Evolutionary conservation across 2,113 vertebrate genomes (phyloP), one percentile per base, ranked within the genome.

Genomic region (Heterochromis multidens): DNA sequence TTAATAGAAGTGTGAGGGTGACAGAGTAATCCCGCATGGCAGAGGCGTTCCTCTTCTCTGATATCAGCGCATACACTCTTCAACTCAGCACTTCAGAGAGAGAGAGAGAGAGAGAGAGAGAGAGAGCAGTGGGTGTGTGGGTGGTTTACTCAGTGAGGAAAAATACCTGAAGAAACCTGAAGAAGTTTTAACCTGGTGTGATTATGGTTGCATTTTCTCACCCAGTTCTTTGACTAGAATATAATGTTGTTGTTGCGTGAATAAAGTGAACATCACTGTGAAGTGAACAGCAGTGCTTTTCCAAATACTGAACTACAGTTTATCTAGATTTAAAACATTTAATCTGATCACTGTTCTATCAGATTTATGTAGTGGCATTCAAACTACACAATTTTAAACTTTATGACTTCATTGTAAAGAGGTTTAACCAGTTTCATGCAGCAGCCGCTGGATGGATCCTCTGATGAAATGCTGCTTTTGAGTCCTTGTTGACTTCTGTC

Each of bases 1-100:
- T 93, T 83, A 91, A 91, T 93, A 93, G 92, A 90, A 76, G 83
- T 62, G 80, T 29, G 83, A 90, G 87, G 76, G 81, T 91, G 90
- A 89, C 83, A 80, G 81, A 72, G 82, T 93, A 83, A 90, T 92
- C 81, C 87, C 86, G 79, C 61, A 63, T 82, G 82, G 85, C 57
- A 12, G 78, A 25, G 25, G 46, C 87, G 85, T 88, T 91, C 70
- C 82, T 81, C 46, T 80, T 72, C 61, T 27, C 82, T 90, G 79
- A 85, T 86, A 87, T 83, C 87, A 85, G 27, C 80, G 21, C 77
- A 52, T 67, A 79, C 72, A 74, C 80, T 81, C 85, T 52, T 58
- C 52, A 70, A 13, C 35, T 56, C 84, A 62, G 65, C 56, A 54
- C 63, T 78, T 63, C 23, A 37, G 17, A 67, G 13, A 49, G 40